A percentile compares a stretch with the other conserved stretches of the same genome.
Conservation (phyloP, 2,888 invertebrate genomes). For the Rapana venosa region DNA sequence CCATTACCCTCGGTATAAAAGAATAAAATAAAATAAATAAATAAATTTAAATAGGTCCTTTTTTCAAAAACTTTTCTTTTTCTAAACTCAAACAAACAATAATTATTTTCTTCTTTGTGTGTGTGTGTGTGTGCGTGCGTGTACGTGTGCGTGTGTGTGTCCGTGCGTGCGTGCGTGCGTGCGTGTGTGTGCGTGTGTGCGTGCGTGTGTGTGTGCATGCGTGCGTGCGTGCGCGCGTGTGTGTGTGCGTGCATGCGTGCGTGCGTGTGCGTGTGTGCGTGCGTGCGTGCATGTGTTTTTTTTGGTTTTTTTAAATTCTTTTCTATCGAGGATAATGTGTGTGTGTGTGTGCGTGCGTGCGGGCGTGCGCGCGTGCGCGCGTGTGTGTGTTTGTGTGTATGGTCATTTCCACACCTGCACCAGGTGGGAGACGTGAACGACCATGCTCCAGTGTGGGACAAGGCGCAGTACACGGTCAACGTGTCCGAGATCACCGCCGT, state of each 20-base stretch:
- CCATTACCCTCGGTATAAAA: no score
- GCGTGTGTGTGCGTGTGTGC: constrained; percentile 1
- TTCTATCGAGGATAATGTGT: no score
- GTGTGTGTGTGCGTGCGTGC: no score
- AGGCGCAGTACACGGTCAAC: constrained; percentile 89
- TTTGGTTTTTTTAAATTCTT: no score
- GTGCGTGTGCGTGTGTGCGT: background rate
- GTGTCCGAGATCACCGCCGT: constrained; percentile 91
- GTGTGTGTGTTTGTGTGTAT: background rate
- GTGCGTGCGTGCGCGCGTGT: background rate
- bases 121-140: no score
- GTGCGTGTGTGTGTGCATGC: background rate
- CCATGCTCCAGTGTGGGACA: constrained; percentile 93
- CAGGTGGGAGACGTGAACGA: constrained; percentile 81
- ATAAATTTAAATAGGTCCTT: no score
- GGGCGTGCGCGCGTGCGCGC: background rate
- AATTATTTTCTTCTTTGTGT: no score
- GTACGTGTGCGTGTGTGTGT: background rate
- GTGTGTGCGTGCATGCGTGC: background rate
- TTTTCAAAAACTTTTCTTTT: no score
- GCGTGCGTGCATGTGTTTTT: background rate
- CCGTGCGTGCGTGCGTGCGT: background rate
- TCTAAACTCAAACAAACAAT: no score
- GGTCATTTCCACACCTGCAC: background rate
- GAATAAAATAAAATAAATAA: no score